Base-by-base conservation (phyloP, 2,113 vertebrate genomes). In the Garra rufa region DNA sequence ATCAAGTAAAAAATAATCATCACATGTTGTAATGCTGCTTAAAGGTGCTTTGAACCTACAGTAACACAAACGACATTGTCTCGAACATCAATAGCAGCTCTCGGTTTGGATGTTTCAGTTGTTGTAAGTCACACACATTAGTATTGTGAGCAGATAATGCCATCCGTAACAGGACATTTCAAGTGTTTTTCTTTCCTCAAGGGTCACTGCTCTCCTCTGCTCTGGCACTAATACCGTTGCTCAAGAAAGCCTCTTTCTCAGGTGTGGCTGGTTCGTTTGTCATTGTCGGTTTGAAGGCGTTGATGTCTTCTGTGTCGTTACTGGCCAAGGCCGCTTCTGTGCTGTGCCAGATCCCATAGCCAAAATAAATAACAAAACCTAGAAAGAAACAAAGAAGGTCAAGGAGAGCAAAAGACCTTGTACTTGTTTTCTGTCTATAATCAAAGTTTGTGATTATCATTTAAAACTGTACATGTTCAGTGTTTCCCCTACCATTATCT, bases 321-420 rank as follows among this genome's bases (percentile, higher is more conserved):
- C 93, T 90, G 69, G 84, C 81, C 84, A 89, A 15, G 0, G n/a
- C 86, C 0, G 95, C 96, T 89, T 97, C 97, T 38, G 95, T 91
- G 0, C 97, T 99, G 91, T 99, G 95, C 88, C 95, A 91, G 28
- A 99, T 92, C 26, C 98, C 97, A 0, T 98, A 99, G 34, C 87
- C 30, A 8, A 99, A 98, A 91, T 99, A 99, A 92, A 99, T 98
- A 14, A 91, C 0, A 76, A 98, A 96, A 50, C 98, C 98, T 99
- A 85, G 0, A 11, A 28, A 69, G 17, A 78, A 74, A 86, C 50
- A 70, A 6, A 34, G 15, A 15, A 2, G 13, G 15, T 52, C 8
- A 76, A 17, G 14, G 19, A 83, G 3, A 63, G 21, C 21, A 63
- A 5, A 24, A 26, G 0, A 52, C 46, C n/a, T 13, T 71, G 65